phyloP scores from a whole-genome alignment of 1,140 invertebrate species.

The Caenorhabditis inopinata region DNA sequence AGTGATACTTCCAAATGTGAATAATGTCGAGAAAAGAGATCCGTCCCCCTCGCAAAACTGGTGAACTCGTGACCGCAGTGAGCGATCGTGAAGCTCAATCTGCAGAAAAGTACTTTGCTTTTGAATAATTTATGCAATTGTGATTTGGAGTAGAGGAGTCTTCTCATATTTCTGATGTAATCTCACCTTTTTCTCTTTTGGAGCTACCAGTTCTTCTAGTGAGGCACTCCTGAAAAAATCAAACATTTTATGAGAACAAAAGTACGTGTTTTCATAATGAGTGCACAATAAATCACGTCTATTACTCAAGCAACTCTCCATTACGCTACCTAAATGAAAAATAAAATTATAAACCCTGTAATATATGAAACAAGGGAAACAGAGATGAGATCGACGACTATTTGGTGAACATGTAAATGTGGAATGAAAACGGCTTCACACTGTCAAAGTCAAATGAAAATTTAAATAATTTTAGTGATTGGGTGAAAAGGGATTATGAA shows the following conservation, averaged over 20 bases:
- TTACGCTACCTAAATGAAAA: too few species aligned
- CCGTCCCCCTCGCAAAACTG: constrained; percentile 33
- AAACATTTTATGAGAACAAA: neutral
- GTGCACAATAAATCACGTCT: constrained; percentile 9
- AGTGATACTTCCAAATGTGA: constrained; percentile 52
- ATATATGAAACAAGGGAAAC: neutral
- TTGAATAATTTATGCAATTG: neutral
- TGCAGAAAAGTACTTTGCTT: neutral
- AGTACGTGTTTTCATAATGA: neutral
- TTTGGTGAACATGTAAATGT: neutral
- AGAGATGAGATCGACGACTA: neutral
- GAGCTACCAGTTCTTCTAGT: neutral
- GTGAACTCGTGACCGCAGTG: neutral
- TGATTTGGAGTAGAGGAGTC: constrained; percentile 29
- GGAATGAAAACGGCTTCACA: neutral
- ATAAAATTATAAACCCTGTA: neutral
- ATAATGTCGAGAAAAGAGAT: constrained; percentile 50
- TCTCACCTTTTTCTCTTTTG: constrained; percentile 42
- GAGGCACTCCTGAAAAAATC: constrained; percentile 1
- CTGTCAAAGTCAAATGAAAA: constrained; percentile 7
- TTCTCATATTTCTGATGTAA: constrained; percentile 54
- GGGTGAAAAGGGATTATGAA: neutral
- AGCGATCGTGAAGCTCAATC: constrained; percentile 12
- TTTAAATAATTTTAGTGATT: neutral
- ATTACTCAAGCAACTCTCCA: neutral